Conservation (phyloP, 2,888 invertebrate species). For the Cistogaster globosa region DNA sequence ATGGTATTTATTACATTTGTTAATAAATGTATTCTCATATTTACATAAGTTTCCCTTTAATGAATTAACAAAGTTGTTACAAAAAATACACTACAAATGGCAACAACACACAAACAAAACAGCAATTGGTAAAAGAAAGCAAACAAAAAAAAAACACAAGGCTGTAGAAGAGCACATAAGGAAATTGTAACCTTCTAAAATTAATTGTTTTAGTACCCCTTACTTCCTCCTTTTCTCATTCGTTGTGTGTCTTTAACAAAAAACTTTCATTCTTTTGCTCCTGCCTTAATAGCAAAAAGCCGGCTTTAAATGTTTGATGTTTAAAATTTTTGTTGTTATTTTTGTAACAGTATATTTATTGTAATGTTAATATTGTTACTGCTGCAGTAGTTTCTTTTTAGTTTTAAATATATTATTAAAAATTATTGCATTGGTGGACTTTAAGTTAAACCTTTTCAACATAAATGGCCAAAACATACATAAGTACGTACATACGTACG, state of each 20-base stretch:
- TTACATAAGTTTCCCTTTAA: slow-evolving; percentile 52
- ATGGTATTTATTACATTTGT: slow-evolving; percentile 6
- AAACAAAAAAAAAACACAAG: not conserved
- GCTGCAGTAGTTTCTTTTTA: not conserved
- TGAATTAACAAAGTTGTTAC: slow-evolving; percentile 59
- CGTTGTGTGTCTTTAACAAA: not conserved
- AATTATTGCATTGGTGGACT: slow-evolving; percentile 56
- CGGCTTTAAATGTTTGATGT: slow-evolving; percentile 66
- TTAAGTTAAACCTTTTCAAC: slow-evolving; percentile 1
- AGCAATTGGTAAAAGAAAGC: slow-evolving; percentile 31
- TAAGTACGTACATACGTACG: slow-evolving; percentile 7
- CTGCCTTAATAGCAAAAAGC: slow-evolving; percentile 43
- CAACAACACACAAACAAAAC: not conserved
- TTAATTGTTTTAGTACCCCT: not conserved
- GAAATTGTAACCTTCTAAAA: slow-evolving; percentile 55
- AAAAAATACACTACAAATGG: slow-evolving; percentile 30
- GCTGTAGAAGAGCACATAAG: slow-evolving; percentile 4
- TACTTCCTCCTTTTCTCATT: not conserved
- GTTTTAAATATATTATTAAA: slow-evolving; percentile 56
- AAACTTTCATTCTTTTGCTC: slow-evolving; percentile 1
- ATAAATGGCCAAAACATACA: slow-evolving; percentile 60
- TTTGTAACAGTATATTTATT: slow-evolving; percentile 57
- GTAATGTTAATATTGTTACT: slow-evolving; percentile 16
- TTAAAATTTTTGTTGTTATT: slow-evolving; percentile 30
- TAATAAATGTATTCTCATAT: slow-evolving; percentile 34